A percentile compares a stretch with the other conserved stretches of the same genome.
Evolutionary conservation across 2,888 invertebrate species (phyloP).

Genomic region (Pachycephus smyrnensis): DNA sequence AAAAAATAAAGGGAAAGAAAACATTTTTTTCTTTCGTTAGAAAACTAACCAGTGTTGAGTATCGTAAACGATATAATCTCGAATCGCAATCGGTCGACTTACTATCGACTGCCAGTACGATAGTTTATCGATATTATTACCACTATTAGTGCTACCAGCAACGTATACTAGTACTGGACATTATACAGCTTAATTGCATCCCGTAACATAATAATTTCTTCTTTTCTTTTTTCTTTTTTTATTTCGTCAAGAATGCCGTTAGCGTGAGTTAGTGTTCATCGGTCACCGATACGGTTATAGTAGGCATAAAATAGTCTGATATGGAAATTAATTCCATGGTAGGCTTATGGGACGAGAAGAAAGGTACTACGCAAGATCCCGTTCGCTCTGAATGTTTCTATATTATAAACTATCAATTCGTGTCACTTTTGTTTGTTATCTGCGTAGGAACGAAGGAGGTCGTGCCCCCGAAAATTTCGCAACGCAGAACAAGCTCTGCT

Average conservation of each 20-base stretch:
- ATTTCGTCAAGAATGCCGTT: neutral
- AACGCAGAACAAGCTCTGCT: slow-evolving; percentile 41
- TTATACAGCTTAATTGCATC: neutral
- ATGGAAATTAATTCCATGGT: neutral
- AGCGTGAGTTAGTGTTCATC: neutral
- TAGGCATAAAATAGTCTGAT: neutral
- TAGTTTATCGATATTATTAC: neutral
- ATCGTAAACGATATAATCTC: neutral
- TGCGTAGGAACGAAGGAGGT: slow-evolving; percentile 40
- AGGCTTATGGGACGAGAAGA: neutral
- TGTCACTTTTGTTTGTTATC: neutral
- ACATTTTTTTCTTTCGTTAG: neutral
- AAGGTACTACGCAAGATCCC: neutral
- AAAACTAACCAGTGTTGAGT: neutral
- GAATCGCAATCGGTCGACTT: neutral
- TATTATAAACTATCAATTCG: neutral
- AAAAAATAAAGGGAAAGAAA: too few relatives aligned
- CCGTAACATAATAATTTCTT: neutral
- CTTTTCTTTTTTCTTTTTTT: neutral
- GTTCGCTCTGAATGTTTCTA: neutral
- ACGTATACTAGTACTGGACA: neutral
- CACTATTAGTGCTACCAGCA: neutral
- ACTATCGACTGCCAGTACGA: neutral
- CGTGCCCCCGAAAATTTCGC: slow-evolving; percentile 58
- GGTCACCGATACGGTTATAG: neutral